Percentiles rank a stretch among this genome's conserved stretches.
phyloP scores from a whole-genome alignment of 1,140 invertebrate genomes.

The Kradibia gibbosae region DNA sequence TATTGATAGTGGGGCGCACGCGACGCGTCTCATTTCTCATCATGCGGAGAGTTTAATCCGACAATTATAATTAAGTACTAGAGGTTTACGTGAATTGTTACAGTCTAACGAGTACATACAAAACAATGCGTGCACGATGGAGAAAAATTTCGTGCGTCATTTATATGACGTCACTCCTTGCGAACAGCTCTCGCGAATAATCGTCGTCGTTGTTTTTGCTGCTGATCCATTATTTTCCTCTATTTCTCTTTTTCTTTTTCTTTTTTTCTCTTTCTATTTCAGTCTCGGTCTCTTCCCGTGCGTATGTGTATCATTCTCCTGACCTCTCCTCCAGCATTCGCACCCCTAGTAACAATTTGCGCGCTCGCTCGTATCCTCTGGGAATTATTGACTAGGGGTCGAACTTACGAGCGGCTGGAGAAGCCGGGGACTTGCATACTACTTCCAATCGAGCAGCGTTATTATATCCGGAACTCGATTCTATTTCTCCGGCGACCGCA shows the following conservation, averaged over 20 bases:
- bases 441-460: slow-evolving; percentile 66
- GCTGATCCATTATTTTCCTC: slow-evolving; percentile 15
- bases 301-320: slow-evolving; percentile 31
- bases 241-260: slow-evolving; percentile 16
- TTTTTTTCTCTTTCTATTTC: neutral
- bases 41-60: neutral
- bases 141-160: slow-evolving; percentile 55
- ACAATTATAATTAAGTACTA: slow-evolving; percentile 43
- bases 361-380: slow-evolving; percentile 52
- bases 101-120: slow-evolving; percentile 42
- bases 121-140: slow-evolving; percentile 43
- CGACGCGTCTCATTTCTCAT: neutral
- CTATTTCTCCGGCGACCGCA: slow-evolving; percentile 27
- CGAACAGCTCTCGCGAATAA: slow-evolving; percentile 63
- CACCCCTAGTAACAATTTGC: slow-evolving; percentile 66
- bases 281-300: slow-evolving; percentile 1
- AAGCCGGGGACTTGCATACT: slow-evolving; percentile 36
- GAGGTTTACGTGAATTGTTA: slow-evolving; percentile 32
- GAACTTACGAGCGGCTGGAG: slow-evolving; percentile 64
- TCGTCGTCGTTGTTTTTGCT: slow-evolving; percentile 50
- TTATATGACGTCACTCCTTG: slow-evolving; percentile 60
- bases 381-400: slow-evolving; percentile 55
- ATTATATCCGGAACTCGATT: slow-evolving; percentile 60
- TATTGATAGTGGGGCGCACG: neutral
- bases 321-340: too few species aligned